A percentile compares a stretch with the other conserved stretches of the same genome.
These are phyloP conservation scores for Pseudoatta argentina DNA, from an alignment of 1,140 invertebrate species.

Conservation along the genomic window DNA sequence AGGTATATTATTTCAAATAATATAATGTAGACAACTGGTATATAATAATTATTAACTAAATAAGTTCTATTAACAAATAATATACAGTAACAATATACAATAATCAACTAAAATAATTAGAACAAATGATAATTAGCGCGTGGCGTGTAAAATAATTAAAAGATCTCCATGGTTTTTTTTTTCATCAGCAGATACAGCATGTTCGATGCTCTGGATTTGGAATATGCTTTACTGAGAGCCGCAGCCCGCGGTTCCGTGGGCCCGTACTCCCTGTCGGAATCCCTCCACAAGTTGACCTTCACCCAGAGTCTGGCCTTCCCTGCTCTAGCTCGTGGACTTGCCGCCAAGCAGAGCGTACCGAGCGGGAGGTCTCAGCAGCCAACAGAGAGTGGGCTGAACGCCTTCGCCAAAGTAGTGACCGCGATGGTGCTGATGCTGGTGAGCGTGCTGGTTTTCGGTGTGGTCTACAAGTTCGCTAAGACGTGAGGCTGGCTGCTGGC, in stretches of 20 bases:
- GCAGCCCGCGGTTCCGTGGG: slow-evolving; percentile 90
- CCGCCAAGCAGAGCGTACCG: slow-evolving; percentile 88
- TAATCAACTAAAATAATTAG: background rate
- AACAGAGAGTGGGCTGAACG: slow-evolving; percentile 89
- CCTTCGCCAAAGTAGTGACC: slow-evolving; percentile 91
- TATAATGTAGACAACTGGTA: background rate
- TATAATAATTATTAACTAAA: background rate
- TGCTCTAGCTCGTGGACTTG: slow-evolving; percentile 90
- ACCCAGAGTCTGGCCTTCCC: slow-evolving; percentile 92
- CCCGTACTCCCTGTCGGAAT: slow-evolving; percentile 91
- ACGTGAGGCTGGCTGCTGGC: slow-evolving; percentile 92
- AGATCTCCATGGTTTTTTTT: background rate
- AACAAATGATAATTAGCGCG: background rate
- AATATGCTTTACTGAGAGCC: slow-evolving; percentile 90
- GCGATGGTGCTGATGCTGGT: slow-evolving; percentile 90
- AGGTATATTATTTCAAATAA: too few species aligned
- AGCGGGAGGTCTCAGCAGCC: slow-evolving; percentile 87
- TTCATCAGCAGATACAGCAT: slow-evolving; percentile 87
- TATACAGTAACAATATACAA: background rate
- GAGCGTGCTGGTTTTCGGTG: slow-evolving; percentile 91
- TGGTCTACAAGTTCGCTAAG: slow-evolving; percentile 91
- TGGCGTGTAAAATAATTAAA: background rate
- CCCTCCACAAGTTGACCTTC: slow-evolving; percentile 91
- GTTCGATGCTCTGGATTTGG: slow-evolving; percentile 90
- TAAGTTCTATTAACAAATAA: background rate